Conservation (phyloP, 2,888 invertebrate genomes). For the Eupeodes luniger region DNA sequence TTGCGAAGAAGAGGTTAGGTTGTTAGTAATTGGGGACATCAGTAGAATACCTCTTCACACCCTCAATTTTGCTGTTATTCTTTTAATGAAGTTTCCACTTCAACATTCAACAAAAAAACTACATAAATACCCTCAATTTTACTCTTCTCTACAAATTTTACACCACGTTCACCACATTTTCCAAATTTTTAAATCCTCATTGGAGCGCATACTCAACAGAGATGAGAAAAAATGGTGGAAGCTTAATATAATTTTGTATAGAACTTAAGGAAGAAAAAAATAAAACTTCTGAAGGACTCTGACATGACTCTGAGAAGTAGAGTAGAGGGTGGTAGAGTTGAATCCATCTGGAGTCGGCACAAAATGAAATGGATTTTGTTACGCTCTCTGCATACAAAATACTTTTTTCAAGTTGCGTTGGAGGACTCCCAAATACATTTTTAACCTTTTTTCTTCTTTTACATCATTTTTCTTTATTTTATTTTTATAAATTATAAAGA, state of each 20-base stretch:
- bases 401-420: conserved; percentile 43
- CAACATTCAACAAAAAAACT: conserved; percentile 45
- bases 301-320: background rate
- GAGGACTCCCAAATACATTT: conserved; percentile 60
- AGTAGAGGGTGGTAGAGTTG: conserved; percentile 42
- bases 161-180: conserved; percentile 9
- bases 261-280: background rate
- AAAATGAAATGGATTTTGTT: conserved; percentile 60
- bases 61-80: conserved; percentile 34
- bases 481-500: background rate
- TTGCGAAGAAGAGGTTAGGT: conserved; percentile 11
- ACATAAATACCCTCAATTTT: conserved; percentile 67
- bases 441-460: conserved; percentile 10
- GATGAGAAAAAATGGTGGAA: conserved; percentile 12
- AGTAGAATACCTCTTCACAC: conserved; percentile 47
- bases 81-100: conserved; percentile 53
- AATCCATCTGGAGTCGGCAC: conserved; percentile 48
- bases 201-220: conserved; percentile 64
- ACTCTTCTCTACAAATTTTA: too few species aligned
- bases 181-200: background rate
- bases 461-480: background rate
- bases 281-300: conserved; percentile 4
- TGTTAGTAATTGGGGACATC: conserved; percentile 45
- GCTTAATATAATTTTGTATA: conserved; percentile 23
- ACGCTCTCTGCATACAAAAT: conserved; percentile 64